Conservation (phyloP, 2,113 vertebrate genomes). For the Halichoerus grypus region DNA sequence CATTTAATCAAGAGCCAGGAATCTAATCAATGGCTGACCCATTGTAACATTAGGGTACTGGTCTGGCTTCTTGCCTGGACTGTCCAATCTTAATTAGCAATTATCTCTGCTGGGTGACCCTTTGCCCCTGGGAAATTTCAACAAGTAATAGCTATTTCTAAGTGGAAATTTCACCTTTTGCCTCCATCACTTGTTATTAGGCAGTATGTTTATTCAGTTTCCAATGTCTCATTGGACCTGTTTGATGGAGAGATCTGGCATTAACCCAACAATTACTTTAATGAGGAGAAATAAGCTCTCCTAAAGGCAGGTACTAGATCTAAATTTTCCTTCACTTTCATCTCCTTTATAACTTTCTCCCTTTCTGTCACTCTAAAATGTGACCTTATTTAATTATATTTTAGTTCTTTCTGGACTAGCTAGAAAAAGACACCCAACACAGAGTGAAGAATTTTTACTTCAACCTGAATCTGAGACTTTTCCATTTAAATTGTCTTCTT, state of each 20-base stretch:
- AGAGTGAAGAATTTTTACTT: slow-evolving; percentile 6
- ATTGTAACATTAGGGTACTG: slow-evolving; percentile 67
- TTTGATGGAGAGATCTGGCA: slow-evolving; percentile 69
- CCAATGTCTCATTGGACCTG: slow-evolving; percentile 49
- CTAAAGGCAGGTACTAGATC: slow-evolving; percentile 64
- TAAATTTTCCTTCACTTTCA: slow-evolving; percentile 48
- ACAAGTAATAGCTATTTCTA: slow-evolving; percentile 76
- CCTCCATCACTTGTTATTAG: slow-evolving; percentile 76
- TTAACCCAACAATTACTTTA: slow-evolving; percentile 80
- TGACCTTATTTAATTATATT: slow-evolving; percentile 45
- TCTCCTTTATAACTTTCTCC: slow-evolving; percentile 27
- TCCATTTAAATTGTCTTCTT: neutral
- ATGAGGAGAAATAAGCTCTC: slow-evolving; percentile 78
- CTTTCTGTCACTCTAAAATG: slow-evolving; percentile 14
- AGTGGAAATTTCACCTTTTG: slow-evolving; percentile 83
- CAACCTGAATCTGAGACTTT: slow-evolving; percentile 11
- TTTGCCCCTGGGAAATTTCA: slow-evolving; percentile 77
- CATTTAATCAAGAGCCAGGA: slow-evolving; percentile 83
- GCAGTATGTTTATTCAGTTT: slow-evolving; percentile 80
- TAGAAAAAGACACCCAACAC: neutral
- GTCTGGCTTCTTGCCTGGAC: slow-evolving; percentile 74
- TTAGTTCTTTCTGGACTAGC: slow-evolving; percentile 22
- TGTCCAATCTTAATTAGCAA: slow-evolving; percentile 82
- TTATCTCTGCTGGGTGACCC: slow-evolving; percentile 85
- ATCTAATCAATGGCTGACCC: slow-evolving; percentile 75